Evolutionary conservation across 2,888 invertebrate species (phyloP), one percentile per base, ranked within the genome.

Genomic region (Pollenia amentaria): DNA sequence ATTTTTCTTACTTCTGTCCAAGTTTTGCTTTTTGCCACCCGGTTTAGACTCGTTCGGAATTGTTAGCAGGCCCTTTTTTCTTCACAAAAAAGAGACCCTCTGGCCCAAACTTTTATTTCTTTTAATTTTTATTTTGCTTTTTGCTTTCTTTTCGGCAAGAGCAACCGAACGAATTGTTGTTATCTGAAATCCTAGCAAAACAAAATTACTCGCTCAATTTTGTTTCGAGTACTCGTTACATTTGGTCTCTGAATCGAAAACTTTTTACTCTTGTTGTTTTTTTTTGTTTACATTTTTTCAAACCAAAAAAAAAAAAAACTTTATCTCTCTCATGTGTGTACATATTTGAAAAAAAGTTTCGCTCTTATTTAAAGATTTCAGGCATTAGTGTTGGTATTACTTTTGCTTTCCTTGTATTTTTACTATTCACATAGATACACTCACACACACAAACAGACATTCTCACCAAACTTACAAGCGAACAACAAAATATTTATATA

Each of bases 381-480:
- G 55, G 76, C 44, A 16, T 48, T 69, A 44, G 75, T 82, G 53
- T 84, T 81, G 14, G 62, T 88, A 78, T 75, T 85, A 69, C 82
- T 77, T 85, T 84, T 87, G 87, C 65, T 77, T 86, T 83, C 70
- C 86, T 83, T 70, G 44, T 73, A 51, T 51, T 44, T 44, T 53
- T 55, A 53, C 9, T 62, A 18, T 53, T 29, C 14, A 29, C 29
- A 29, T 29, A 29, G 29, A 29, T 62, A 18, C 7, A n/a, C 40
- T 1, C 16, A 12, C 14, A 51, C 12, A 8, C 14, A 67, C n/a
- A 62, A 8, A 60, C 14, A 3, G 10, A 2, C 29, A 40, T 29
- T 29, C 29, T 29, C 29, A 38, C 3, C 40, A 60, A 44, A 53
- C 51, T 62, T 70, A 42, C 53, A 55, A 40, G 55, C 40, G 18